Conservation (phyloP, 2,888 invertebrate genomes). For the Drosophila lutescens region DNA sequence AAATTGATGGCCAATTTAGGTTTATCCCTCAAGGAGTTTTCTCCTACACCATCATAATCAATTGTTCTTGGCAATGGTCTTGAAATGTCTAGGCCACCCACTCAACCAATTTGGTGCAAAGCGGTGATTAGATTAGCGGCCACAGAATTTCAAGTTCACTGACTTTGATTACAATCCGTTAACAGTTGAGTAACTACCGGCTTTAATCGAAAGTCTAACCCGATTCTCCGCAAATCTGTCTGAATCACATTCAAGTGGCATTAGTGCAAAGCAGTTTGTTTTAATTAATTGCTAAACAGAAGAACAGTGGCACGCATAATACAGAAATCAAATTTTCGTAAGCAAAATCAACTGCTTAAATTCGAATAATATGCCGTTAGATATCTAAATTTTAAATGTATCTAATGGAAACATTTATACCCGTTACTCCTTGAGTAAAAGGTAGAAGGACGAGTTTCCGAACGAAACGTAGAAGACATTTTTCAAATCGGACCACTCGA, state of each 20-base stretch:
- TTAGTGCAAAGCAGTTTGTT: constrained; percentile 6
- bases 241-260: constrained; percentile 11
- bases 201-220: constrained; percentile 42
- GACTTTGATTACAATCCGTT: constrained; percentile 45
- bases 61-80: background rate
- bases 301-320: background rate
- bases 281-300: constrained; percentile 10
- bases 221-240: constrained; percentile 16
- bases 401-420: too few relatives aligned
- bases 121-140: constrained; percentile 29
- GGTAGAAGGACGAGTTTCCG: too few relatives aligned
- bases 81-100: constrained; percentile 1
- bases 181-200: constrained; percentile 33
- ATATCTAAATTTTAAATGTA: too few relatives aligned
- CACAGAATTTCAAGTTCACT: constrained; percentile 57
- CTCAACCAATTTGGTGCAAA: constrained; percentile 19
- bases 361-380: too few relatives aligned
- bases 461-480: too few relatives aligned
- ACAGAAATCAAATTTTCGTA: too few relatives aligned
- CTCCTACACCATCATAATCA: background rate
- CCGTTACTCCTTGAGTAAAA: too few relatives aligned
- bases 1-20: constrained; percentile 12
- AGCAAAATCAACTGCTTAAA: too few relatives aligned
- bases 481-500: too few relatives aligned
- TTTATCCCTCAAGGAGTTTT: background rate